A percentile compares a stretch with the other conserved stretches of the same genome.
phyloP scores from a whole-genome alignment of 2,113 vertebrate species.

The Oryctolagus cuniculus region DNA sequence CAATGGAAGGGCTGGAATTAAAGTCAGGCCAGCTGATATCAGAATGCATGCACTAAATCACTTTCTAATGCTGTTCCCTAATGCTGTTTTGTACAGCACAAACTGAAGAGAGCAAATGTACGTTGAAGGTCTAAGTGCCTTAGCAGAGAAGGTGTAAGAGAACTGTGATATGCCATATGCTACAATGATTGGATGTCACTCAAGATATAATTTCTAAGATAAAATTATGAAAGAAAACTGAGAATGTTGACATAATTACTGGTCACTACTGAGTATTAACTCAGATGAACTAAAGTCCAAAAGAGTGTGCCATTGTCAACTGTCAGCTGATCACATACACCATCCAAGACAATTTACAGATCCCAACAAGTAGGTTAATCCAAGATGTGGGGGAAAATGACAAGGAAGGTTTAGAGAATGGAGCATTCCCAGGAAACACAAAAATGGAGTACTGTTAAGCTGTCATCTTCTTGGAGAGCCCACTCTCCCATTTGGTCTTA shows the following conservation, averaged over 20 bases:
- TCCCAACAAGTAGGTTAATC: background rate
- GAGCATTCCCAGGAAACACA: background rate
- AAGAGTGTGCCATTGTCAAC: background rate
- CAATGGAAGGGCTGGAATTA: background rate
- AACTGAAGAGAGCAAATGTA: background rate
- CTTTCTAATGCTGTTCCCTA: background rate
- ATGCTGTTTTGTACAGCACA: background rate
- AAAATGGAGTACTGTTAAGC: background rate
- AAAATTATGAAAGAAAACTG: conserved; percentile 1
- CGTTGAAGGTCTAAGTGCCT: background rate
- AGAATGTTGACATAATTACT: background rate
- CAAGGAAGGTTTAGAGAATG: background rate
- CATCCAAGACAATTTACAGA: background rate
- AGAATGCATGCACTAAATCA: background rate
- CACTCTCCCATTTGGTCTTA: background rate
- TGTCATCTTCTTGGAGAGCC: background rate
- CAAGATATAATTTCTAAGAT: background rate
- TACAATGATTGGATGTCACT: background rate
- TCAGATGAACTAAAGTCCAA: background rate
- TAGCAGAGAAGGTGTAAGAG: background rate
- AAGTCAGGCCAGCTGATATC: background rate
- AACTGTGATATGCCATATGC: background rate
- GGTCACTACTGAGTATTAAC: background rate
- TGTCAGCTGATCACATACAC: background rate
- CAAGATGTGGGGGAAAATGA: background rate